Conservation (phyloP, 2,113 vertebrate genomes). For the Cathartes aura region DNA sequence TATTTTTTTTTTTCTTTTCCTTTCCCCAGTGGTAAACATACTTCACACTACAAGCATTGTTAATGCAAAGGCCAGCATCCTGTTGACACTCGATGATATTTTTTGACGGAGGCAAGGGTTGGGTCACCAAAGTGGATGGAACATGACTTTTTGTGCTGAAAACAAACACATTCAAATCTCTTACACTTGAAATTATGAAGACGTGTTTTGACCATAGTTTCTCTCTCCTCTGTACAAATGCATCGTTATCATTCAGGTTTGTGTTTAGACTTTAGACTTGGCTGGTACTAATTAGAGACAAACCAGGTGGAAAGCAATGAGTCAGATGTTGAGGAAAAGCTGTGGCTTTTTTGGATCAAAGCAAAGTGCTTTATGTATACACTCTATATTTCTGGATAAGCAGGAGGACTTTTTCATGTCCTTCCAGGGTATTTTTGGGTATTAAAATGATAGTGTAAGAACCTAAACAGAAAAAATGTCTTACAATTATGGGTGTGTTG, state of each 20-base stretch:
- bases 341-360: neutral
- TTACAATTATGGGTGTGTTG: neutral
- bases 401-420: neutral
- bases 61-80: neutral
- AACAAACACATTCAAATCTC: neutral
- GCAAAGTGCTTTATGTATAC: neutral
- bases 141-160: neutral
- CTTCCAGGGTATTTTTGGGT: neutral
- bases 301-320: neutral
- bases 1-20: neutral
- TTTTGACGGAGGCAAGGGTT: neutral
- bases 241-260: neutral
- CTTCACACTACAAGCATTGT: neutral
- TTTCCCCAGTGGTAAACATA: neutral
- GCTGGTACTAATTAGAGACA: neutral
- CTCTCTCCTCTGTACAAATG: neutral
- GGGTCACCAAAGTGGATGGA: neutral
- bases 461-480: neutral
- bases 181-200: neutral
- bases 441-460: neutral
- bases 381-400: neutral
- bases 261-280: neutral
- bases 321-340: neutral
- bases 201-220: fast-evolving
- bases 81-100: neutral